Evolutionary conservation across 2,797 vertebrate species (phyloP), one percentile per base, ranked within the genome.

Genomic region (Smutsia temminckii): DNA sequence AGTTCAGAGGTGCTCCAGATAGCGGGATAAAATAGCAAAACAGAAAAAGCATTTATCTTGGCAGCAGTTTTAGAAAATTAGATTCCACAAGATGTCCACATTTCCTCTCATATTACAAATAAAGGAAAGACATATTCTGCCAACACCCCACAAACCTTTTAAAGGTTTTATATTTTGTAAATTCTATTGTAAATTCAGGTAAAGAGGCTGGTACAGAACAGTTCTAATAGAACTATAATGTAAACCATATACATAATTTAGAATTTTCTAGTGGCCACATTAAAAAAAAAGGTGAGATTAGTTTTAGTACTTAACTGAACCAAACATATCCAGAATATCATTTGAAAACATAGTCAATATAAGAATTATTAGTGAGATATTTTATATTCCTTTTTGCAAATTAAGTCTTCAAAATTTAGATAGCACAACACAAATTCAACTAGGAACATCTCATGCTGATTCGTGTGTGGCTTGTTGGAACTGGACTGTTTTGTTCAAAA

Each of bases 31-130:
- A 91, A 85, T 75, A 77, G 16, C 40, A 88, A 92, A 93, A 85
- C 23, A n/a, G 90, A 74, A 94, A 78, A 93, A 86, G 61, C 79
- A 85, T 57, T 81, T 93, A 77, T 72, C 51, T 89, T 94, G 92
- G 89, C 81, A 95, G 46, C 17, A 64, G 4, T 10, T 72, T 81
- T 55, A 94, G 85, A 94, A 92, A 95, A 93, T 72, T 49, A 75
- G 69, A 66, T 85, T 91, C 34, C 81, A 91, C 59, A 89, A 93
- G 32, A 91, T 61, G 59, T 68, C 88, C 42, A 49, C 49, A 10
- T 77, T 79, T 85, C 77, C 79, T 79, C 89, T 92, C 46, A 25
- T 61, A 78, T 68, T 74, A 69, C 27, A 93, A 91, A 84, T 61
- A 7, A 94, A 91, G 14, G 37, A 71, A 59, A 55, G 46, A 55